Evolutionary conservation across 2,113 vertebrate species (phyloP), one percentile per base, ranked within the genome.

Genomic region (Etia nguti): DNA sequence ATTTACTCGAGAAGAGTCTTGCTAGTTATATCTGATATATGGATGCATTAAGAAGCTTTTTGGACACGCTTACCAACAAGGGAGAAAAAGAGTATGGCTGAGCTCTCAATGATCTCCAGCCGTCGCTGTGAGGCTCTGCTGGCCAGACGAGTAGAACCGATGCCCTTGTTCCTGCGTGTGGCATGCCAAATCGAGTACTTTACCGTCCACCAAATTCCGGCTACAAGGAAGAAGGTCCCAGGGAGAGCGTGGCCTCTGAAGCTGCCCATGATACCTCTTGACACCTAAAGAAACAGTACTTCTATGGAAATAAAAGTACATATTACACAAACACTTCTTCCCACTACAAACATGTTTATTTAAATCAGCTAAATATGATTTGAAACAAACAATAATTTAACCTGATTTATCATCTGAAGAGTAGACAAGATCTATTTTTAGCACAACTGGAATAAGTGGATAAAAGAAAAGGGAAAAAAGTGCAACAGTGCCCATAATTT

Each of bases 221-320:
- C 95, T 1, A 98, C 65, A 48, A 98, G 89, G 85, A 99, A 99
- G 90, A 99, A 98, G 86, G 94, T 96, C 43, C 99, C 99, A 31
- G 99, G 98, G 10, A 99, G 95, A 1, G 96, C 97, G 20, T 99
- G 99, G 7, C 99, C 99, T 95, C 96, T 97, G 94, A 99, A 99
- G 95, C 95, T 98, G 26, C 97, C 98, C 98, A 99, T 99, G 75
- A 59, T 75, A 29, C 43, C 91, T 81, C 90, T 88, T 59, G 2
- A 59, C 46, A 10, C 50, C 88, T 92, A 48, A 59, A n/a, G 8
- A 65, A 65, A 80, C 12, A 80, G 18, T n/a, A 3, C 3, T 13
- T 15, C 10, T 15, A 15, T 43, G 29, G 5, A 12, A 65, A 38
- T 65, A 65, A 34, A 65, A 18, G 38, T 26, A 48, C 41, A 11